These are phyloP conservation scores for Gadus macrocephalus DNA, from an alignment of 2,113 vertebrate species.

Conservation along the genomic window DNA sequence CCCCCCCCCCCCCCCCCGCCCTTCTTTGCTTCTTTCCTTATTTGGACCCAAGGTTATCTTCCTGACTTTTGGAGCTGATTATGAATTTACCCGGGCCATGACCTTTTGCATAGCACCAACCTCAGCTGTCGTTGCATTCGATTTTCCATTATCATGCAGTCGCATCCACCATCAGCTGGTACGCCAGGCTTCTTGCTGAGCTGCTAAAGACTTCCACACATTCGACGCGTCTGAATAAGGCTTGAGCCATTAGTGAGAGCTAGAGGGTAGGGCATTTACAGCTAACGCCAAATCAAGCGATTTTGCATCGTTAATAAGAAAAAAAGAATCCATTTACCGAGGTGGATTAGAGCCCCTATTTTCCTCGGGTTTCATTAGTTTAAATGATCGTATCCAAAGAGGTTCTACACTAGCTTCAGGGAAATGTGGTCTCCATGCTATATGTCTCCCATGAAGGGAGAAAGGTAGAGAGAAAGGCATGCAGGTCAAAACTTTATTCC, in stretches of 20 bases:
- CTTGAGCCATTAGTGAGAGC: not conserved
- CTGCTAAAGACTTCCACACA: slow-evolving; percentile 52
- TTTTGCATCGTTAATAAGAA: not conserved
- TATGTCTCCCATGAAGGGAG: not conserved
- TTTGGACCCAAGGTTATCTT: slow-evolving; percentile 59
- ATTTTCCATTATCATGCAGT: slow-evolving; percentile 69
- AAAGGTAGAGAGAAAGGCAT: not conserved
- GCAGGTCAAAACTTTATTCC: not conserved
- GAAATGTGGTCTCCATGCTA: no score
- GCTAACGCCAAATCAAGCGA: not conserved
- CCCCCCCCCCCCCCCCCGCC: not conserved
- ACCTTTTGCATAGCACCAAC: slow-evolving; percentile 61
- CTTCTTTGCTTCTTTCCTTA: slow-evolving; percentile 19
- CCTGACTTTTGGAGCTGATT: slow-evolving; percentile 72
- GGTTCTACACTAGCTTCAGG: no score
- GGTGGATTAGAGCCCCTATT: slow-evolving; percentile 19
- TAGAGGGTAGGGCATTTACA: not conserved
- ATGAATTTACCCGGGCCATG: slow-evolving; percentile 59
- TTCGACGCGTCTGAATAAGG: slow-evolving; percentile 32
- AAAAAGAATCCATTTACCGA: not conserved
- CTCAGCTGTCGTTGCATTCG: slow-evolving; percentile 62
- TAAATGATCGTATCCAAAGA: slow-evolving; percentile 13
- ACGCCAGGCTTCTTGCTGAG: slow-evolving; percentile 35
- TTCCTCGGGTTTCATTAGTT: slow-evolving; percentile 22
- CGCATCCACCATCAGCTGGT: slow-evolving; percentile 66